Conservation (phyloP, 2,888 invertebrate genomes). For the Netelia inedita region DNA sequence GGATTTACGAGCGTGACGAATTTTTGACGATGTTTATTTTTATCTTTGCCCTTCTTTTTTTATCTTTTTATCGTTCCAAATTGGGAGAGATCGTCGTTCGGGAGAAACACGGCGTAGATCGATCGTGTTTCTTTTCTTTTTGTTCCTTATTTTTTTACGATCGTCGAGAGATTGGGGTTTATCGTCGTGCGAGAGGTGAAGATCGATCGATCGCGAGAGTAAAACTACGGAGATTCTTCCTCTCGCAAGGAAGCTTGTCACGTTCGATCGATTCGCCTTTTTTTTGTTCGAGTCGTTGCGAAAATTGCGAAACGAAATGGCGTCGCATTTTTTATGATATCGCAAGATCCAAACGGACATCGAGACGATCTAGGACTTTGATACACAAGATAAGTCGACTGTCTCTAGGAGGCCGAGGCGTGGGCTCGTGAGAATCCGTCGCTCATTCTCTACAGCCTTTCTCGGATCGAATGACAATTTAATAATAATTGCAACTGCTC, state of each 20-base stretch:
- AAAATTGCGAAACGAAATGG: not conserved
- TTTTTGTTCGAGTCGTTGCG: not conserved
- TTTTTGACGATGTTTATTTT: not conserved
- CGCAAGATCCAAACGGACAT: not conserved
- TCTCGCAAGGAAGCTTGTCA: too few species aligned
- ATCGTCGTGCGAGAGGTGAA: too few species aligned
- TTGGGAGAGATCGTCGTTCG: not conserved
- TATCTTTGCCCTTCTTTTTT: not conserved
- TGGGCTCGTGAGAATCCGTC: constrained; percentile 26
- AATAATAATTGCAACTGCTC: constrained; percentile 48
- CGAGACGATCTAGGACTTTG: not conserved
- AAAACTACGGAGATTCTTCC: too few species aligned
- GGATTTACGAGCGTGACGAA: not conserved
- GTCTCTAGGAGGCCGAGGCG: constrained; percentile 13
- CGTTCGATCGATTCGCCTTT: not conserved
- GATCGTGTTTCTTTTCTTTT: too few species aligned
- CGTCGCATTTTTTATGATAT: not conserved
- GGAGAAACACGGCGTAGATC: too few species aligned
- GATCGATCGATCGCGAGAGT: too few species aligned
- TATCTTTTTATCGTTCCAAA: not conserved
- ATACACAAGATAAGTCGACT: not conserved
- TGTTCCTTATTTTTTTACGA: too few species aligned
- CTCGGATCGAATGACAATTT: constrained; percentile 48
- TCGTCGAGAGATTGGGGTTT: too few species aligned
- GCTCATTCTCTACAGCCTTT: constrained; percentile 33